phyloP scores from a whole-genome alignment of 92 coral and sea anemone species.

The Pocillopora grandis region DNA sequence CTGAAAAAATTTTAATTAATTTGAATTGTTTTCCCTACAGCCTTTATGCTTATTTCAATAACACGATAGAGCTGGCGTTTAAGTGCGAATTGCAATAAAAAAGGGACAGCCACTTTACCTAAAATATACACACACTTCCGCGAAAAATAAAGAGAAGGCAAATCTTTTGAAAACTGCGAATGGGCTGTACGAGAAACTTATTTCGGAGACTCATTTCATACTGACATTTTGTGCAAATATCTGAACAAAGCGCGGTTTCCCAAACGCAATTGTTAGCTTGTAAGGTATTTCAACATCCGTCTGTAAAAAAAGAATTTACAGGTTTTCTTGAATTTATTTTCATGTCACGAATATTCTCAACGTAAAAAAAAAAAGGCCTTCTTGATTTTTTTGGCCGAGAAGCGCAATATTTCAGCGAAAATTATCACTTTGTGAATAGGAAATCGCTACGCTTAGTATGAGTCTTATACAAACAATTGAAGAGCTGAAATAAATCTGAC shows the following conservation, averaged over 20 bases:
- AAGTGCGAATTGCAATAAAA: conserved; percentile 17
- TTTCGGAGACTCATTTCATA: conserved; percentile 17
- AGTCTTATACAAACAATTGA: conserved; percentile 6
- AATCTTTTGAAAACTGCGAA: background rate
- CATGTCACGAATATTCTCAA: too few species aligned
- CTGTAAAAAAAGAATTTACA: background rate
- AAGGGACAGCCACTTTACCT: conserved; percentile 20
- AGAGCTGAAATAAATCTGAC: conserved; percentile 5
- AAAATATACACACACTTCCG: background rate
- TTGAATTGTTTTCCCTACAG: conserved; percentile 13
- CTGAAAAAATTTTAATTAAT: conserved; percentile 15
- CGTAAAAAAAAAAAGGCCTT: background rate
- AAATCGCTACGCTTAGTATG: background rate
- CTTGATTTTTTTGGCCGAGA: background rate
- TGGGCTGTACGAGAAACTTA: background rate
- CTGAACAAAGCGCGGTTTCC: background rate
- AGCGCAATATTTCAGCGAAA: background rate
- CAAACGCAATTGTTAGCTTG: background rate
- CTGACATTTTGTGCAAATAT: conserved; percentile 14
- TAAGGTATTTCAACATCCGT: background rate
- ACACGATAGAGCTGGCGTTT: conserved; percentile 1
- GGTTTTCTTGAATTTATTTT: background rate
- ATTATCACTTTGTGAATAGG: background rate
- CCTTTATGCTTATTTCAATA: conserved; percentile 6
- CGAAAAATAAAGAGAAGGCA: background rate